Evolutionary conservation across 2,888 invertebrate genomes (phyloP), one percentile per base, ranked within the genome.

Genomic region (Belgica antarctica): DNA sequence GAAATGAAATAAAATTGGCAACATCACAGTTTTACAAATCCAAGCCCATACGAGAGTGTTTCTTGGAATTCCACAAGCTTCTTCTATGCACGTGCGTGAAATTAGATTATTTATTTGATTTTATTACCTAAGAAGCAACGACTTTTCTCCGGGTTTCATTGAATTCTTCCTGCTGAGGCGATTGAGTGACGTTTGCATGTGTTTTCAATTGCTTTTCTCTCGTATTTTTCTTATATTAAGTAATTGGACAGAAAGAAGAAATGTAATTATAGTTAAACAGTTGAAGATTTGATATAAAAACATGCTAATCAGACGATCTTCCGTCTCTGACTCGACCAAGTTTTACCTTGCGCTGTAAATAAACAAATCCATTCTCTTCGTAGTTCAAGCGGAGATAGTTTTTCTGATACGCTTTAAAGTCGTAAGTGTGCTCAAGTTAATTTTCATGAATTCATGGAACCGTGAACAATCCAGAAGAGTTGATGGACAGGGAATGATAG

Each of bases 51-150:
- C 15, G 2, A 41, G 15, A 15, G 41, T 62, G 27, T 15, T 15
- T 8, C 27, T 27, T 8, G 15, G 28, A 62, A 62, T 62, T 62
- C 27, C 62, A n/a, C 24, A 27, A 24, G 5, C 25, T n/a, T 62
- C 24, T 52, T 62, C 25, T 31, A 10, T 12, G 15, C 47, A 69
- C 69, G 69, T 69, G 69, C 69, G 59, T 69, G 69, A 69, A 69
- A 69, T 69, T 69, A 69, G 34, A 36, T 46, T 69, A 25, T 27
- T 57, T 69, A 34, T 69, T 66, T 47, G 52, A 36, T 36, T 69
- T 31, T 10, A 34, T 31, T 34, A 12, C 8, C 31, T 8, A 27
- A 7, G 25, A 12, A 52, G 24, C 59, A 24, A 62, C 41, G 15
- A 41, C 41, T 31, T 22, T 62, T 62, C 62, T 36, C 24, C n/a